Evolutionary conservation across 1,140 invertebrate species (phyloP).

Genomic region (Drosophila arizonae): DNA sequence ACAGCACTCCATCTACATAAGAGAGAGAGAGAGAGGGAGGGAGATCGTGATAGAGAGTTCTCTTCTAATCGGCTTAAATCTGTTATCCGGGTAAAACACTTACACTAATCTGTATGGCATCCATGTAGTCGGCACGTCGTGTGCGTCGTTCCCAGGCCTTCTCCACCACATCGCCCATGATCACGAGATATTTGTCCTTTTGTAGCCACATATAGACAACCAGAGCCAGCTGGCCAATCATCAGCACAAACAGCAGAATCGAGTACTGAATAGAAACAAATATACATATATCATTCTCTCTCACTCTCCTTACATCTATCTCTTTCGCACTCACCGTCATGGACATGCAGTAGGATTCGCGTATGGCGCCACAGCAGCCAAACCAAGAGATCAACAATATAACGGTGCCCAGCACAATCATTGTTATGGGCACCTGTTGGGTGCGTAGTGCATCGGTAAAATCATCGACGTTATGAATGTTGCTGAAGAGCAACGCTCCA

Average conservation of each 20-base stretch:
- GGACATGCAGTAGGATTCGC: conserved; percentile 92
- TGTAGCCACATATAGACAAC: conserved; percentile 85
- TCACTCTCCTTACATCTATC: too few species aligned
- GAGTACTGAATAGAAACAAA: conserved; percentile 84
- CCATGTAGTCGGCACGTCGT: conserved; percentile 82
- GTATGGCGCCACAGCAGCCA: conserved; percentile 92
- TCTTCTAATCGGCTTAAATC: neutral
- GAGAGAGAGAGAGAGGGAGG: neutral
- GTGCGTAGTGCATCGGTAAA: conserved; percentile 83
- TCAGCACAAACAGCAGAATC: conserved; percentile 86
- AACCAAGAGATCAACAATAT: conserved; percentile 92
- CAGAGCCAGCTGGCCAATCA: conserved; percentile 86
- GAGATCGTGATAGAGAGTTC: neutral
- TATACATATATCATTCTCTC: neutral
- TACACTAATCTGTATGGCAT: conserved; percentile 83
- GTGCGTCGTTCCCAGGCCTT: conserved; percentile 65
- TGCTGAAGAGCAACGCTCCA: conserved; percentile 85
- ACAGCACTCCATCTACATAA: conserved; percentile 86
- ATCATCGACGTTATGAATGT: conserved; percentile 83
- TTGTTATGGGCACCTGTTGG: conserved; percentile 85
- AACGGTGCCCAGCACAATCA: conserved; percentile 89
- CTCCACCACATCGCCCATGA: conserved; percentile 83
- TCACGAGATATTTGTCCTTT: conserved; percentile 83
- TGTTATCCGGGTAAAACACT: conserved; percentile 3
- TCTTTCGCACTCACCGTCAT: conserved; percentile 86